Evolutionary conservation across 2,797 vertebrate genomes (phyloP).

Genomic region (Brachymystax lenok): DNA sequence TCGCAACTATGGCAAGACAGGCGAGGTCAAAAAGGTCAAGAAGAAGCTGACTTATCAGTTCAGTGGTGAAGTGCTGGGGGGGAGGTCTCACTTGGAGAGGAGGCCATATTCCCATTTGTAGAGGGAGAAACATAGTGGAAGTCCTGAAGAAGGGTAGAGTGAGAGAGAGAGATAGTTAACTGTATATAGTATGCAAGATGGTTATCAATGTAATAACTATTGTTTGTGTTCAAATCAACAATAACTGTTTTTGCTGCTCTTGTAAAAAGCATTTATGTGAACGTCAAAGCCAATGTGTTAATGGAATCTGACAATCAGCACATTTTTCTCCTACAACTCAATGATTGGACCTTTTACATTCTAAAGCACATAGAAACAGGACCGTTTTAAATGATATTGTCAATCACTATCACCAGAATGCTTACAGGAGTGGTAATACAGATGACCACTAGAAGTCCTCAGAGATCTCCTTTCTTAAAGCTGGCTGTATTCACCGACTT

Average conservation of each 20-base stretch:
- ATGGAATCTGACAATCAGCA: not conserved
- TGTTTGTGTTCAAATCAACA: not conserved
- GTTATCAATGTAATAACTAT: not conserved
- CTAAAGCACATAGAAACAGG: not conserved
- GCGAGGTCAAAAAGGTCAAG: conserved; percentile 99
- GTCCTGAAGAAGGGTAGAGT: not conserved
- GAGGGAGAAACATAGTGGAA: not conserved
- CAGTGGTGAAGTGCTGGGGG: conserved; percentile 97
- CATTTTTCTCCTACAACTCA: too few species aligned
- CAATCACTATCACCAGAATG: not conserved
- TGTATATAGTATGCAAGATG: not conserved
- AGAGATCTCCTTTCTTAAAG: conserved; percentile 8
- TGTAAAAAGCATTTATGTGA: conserved; percentile 12
- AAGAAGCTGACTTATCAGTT: conserved; percentile 99
- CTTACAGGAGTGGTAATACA: conserved; percentile 2
- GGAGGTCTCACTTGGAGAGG: conserved; percentile 83
- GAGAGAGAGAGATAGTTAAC: not conserved
- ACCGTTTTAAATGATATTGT: too few species aligned
- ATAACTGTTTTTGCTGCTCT: not conserved
- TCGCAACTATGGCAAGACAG: conserved; percentile 98
- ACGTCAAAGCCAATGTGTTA: not conserved
- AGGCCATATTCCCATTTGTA: conserved; percentile 78
- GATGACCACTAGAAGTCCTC: conserved; percentile 20
- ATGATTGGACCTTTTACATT: not conserved
- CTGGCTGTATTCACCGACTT: not conserved